Evolutionary conservation across 2,797 vertebrate genomes (phyloP).

Genomic region (Gastrophryne carolinensis): DNA sequence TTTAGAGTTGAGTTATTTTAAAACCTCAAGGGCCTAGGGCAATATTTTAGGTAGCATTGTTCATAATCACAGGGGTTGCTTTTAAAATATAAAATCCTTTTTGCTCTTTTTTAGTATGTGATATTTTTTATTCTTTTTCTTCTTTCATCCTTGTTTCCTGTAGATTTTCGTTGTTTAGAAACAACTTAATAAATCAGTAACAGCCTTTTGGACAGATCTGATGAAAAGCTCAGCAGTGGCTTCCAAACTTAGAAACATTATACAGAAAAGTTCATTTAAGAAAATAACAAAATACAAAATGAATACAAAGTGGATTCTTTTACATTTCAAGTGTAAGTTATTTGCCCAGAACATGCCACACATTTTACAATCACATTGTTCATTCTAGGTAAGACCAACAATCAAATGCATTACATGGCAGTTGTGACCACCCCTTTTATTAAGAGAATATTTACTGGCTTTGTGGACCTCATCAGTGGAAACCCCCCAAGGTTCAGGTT

Average conservation of each 20-base stretch:
- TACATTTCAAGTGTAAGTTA: too few relatives aligned
- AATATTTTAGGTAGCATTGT: background rate
- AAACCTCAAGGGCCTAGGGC: background rate
- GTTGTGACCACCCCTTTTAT: too few relatives aligned
- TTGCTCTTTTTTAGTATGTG: background rate
- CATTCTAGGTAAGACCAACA: too few relatives aligned
- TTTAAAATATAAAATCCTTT: background rate
- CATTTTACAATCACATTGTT: too few relatives aligned
- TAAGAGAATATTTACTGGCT: too few relatives aligned
- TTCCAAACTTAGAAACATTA: background rate
- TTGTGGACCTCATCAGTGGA: too few relatives aligned
- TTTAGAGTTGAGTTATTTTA: background rate
- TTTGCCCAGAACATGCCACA: too few relatives aligned
- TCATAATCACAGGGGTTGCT: background rate
- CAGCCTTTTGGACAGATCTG: background rate
- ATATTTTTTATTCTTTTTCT: background rate
- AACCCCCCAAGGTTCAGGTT: too few relatives aligned
- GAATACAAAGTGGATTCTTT: too few relatives aligned
- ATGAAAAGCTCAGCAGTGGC: background rate
- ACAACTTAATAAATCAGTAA: background rate
- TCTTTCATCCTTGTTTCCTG: background rate
- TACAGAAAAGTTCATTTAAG: background rate
- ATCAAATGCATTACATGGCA: too few relatives aligned
- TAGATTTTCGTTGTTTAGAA: background rate
- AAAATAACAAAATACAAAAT: too few relatives aligned